phyloP scores from a whole-genome alignment of 2,888 invertebrate genomes.

The Melanchra persicariae region DNA sequence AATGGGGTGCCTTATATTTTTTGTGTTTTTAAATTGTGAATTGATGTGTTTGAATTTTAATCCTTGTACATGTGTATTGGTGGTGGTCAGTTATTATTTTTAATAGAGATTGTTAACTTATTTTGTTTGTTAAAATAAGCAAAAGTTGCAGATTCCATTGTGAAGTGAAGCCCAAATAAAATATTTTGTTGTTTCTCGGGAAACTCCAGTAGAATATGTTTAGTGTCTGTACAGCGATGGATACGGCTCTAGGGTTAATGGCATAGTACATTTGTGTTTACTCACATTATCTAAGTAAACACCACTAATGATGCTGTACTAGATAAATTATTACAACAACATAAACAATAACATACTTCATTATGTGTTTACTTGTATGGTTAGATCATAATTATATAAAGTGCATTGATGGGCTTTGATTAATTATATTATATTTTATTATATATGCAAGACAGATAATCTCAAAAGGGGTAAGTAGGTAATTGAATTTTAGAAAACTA shows the following conservation, averaged over 20 bases:
- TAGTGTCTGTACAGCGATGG: background rate
- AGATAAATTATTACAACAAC: conserved; percentile 8
- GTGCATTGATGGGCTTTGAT: no score
- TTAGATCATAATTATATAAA: background rate
- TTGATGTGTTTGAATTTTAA: no score
- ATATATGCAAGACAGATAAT: no score
- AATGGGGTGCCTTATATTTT: no score
- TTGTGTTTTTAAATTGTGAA: no score
- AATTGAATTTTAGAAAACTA: no score
- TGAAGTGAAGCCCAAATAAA: background rate
- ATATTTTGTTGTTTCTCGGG: background rate
- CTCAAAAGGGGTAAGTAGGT: no score
- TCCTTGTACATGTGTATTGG: no score
- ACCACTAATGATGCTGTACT: background rate
- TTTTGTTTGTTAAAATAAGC: background rate
- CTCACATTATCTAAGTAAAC: background rate
- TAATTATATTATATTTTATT: no score
- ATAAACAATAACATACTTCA: conserved; percentile 13
- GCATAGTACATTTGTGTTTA: background rate
- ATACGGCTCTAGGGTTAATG: background rate
- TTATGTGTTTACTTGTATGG: background rate
- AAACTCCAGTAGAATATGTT: background rate
- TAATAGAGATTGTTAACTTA: no score
- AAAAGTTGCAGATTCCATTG: no score
- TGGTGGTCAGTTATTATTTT: no score